Evolutionary conservation across 92 coral and sea anemone species (phyloP).

Genomic region (Epizoanthus illoricatus): DNA sequence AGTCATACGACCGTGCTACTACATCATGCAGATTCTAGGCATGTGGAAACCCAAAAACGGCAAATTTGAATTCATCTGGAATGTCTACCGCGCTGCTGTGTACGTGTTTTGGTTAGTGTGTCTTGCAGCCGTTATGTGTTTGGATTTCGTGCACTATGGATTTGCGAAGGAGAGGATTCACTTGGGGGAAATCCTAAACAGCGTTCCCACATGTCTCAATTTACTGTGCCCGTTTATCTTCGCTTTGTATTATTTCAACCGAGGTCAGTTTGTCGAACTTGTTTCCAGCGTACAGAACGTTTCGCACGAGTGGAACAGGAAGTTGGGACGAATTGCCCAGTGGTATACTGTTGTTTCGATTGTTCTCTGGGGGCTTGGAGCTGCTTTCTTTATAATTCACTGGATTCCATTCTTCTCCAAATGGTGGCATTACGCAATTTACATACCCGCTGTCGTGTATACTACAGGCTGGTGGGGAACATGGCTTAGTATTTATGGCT

Average conservation of each 20-base stretch:
- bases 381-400: constrained; percentile 58
- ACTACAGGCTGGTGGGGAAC: constrained; percentile 66
- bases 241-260: constrained; percentile 50
- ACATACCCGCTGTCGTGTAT: constrained; percentile 39
- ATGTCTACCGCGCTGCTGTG: constrained; percentile 39
- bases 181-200: constrained; percentile 57
- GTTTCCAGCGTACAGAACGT: constrained; percentile 60
- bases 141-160: constrained; percentile 75
- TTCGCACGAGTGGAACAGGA: constrained; percentile 41
- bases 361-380: constrained; percentile 50
- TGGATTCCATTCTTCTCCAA: constrained; percentile 67
- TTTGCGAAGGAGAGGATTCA: constrained; percentile 43
- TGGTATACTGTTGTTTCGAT: constrained; percentile 50
- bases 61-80: constrained; percentile 45
- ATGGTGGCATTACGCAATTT: constrained; percentile 55
- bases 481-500: constrained; percentile 67
- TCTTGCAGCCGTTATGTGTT: constrained; percentile 58
- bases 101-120: constrained; percentile 50
- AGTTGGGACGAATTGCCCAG: constrained; percentile 38
- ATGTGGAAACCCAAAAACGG: constrained; percentile 58
- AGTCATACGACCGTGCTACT: constrained; percentile 56
- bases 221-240: constrained; percentile 61
- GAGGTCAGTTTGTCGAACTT: constrained; percentile 62
- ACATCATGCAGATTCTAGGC: constrained; percentile 54
- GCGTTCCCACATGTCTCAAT: constrained; percentile 53